Percentiles rank a stretch among this genome's conserved stretches.
phyloP scores from a whole-genome alignment of 2,797 vertebrate genomes.

The Hemitrygon akajei region DNA sequence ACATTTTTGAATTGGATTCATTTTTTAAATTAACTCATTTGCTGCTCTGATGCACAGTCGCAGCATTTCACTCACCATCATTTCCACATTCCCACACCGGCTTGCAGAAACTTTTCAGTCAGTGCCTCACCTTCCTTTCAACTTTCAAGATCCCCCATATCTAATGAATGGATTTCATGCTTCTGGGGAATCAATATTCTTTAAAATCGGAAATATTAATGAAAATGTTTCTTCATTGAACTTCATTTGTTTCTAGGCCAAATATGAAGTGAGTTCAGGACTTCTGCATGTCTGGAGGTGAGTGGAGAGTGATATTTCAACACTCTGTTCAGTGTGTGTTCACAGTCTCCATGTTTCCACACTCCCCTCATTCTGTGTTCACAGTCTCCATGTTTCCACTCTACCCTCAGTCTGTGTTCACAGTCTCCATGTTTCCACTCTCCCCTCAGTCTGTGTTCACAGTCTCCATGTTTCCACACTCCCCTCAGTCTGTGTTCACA shows the following conservation, averaged over 20 bases:
- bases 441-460: too few species aligned
- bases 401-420: too few species aligned
- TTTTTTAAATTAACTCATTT: not conserved
- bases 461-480: too few species aligned
- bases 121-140: not conserved
- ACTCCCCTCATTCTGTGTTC: too few species aligned
- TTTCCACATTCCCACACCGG: not conserved
- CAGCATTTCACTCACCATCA: not conserved
- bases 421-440: too few species aligned
- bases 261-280: conserved; percentile 66
- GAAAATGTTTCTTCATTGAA: not conserved
- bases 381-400: too few species aligned
- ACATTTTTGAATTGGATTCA: too few species aligned
- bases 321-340: not conserved
- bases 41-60: not conserved
- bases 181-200: not conserved
- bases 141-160: not conserved
- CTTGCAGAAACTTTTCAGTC: not conserved
- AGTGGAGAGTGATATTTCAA: conserved; percentile 53
- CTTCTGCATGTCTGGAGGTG: conserved; percentile 69
- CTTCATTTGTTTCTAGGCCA: conserved; percentile 66
- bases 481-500: too few species aligned
- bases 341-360: not conserved
- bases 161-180: not conserved
- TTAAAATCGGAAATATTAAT: not conserved